A percentile compares a stretch with the other conserved stretches of the same genome.
phyloP scores from a whole-genome alignment of 2,113 vertebrate genomes.

The Pimephales promelas region DNA sequence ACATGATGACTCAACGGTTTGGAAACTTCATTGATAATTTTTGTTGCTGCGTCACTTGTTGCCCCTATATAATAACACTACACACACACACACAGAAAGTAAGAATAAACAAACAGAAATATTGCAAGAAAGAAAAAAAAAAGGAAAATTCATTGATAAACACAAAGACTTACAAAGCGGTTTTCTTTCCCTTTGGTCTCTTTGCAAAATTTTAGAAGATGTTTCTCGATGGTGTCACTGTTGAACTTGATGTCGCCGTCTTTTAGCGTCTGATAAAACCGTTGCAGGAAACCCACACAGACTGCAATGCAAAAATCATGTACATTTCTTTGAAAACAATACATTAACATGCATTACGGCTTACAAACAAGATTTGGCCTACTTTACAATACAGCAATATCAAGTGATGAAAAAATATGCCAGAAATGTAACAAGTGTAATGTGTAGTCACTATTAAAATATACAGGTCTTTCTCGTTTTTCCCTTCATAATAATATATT shows the following conservation, averaged over 20 bases:
- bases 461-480: no score
- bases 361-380: no score
- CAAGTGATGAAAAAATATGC: no score
- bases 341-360: no score
- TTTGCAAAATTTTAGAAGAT: conserved; percentile 83
- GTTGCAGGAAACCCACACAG: conserved; percentile 88
- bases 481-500: no score
- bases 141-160: conserved; percentile 25
- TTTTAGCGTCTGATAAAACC: conserved; percentile 88
- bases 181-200: conserved; percentile 95
- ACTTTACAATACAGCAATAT: no score
- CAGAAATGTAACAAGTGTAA: no score
- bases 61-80: conserved; percentile 98
- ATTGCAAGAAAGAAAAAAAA: not conserved
- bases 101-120: not conserved
- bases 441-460: no score
- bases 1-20: conserved; percentile 92
- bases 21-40: conserved; percentile 94
- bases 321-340: no score
- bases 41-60: conserved; percentile 94
- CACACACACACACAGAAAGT: not conserved
- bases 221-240: conserved; percentile 83
- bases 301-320: conserved; percentile 75
- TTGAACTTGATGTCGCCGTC: conserved; percentile 82
- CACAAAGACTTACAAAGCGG: conserved; percentile 81